Conservation (phyloP, 2,797 vertebrate species). For the Artibeus jamaicensis region DNA sequence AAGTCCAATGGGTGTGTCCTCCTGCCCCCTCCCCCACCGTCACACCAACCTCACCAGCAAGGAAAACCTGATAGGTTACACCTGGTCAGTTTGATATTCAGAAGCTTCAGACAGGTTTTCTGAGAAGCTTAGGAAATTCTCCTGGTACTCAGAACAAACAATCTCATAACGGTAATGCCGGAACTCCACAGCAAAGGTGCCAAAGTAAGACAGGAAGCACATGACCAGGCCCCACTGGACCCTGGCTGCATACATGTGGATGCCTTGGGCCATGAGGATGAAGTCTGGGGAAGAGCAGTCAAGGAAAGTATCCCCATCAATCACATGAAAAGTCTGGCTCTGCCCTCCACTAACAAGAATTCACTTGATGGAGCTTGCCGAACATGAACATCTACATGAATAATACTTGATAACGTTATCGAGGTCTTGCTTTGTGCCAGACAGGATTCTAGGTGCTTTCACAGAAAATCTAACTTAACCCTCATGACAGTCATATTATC, state of each 20-base stretch:
- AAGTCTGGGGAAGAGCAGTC: conserved; percentile 85
- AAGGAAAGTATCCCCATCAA: conserved; percentile 74
- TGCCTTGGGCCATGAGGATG: conserved; percentile 81
- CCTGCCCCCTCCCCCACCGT: not conserved
- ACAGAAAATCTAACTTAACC: not conserved
- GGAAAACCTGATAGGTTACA: conserved; percentile 72
- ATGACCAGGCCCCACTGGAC: conserved; percentile 93
- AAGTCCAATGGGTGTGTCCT: conserved; percentile 58
- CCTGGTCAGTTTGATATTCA: conserved; percentile 86
- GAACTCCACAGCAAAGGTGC: conserved; percentile 92
- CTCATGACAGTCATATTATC: not conserved
- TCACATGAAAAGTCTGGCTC: not conserved
- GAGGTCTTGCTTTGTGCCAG: not conserved
- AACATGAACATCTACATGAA: not conserved
- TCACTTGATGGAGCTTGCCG: not conserved
- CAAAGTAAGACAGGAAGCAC: conserved; percentile 90
- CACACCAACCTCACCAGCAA: conserved; percentile 43
- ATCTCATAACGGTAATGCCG: conserved; percentile 89
- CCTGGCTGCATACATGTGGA: conserved; percentile 87
- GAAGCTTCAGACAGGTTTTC: conserved; percentile 86
- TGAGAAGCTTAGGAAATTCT: conserved; percentile 88
- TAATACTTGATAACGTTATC: rapidly evolving
- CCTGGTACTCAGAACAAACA: conserved; percentile 85
- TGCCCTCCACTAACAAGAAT: too few relatives aligned
- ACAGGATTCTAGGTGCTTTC: not conserved